These are phyloP conservation scores for Cyprinus carpio DNA, from an alignment of 2,113 vertebrate species.

Conservation along the genomic window DNA sequence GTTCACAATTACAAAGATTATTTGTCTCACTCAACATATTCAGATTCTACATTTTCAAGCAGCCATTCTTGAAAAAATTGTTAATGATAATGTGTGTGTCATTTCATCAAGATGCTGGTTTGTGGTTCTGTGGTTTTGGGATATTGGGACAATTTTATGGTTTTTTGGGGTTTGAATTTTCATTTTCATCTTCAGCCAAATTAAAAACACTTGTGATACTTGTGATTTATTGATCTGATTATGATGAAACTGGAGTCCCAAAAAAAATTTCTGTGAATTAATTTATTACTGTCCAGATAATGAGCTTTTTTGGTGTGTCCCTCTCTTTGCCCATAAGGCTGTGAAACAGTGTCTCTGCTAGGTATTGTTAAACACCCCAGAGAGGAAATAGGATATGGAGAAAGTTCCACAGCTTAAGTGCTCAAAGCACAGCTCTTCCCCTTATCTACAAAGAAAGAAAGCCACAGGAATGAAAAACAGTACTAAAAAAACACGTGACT, in stretches of 20 bases:
- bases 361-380: slow-evolving; percentile 54
- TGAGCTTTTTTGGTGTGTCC: slow-evolving; percentile 19
- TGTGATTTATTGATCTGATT: not conserved
- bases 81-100: slow-evolving; percentile 5
- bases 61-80: slow-evolving; percentile 17
- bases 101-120: not conserved
- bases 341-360: slow-evolving; percentile 31
- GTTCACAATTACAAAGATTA: slow-evolving; percentile 12
- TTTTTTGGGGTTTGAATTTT: too few species aligned
- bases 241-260: not conserved
- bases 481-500: slow-evolving; percentile 54
- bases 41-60: slow-evolving; percentile 29
- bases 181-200: not conserved
- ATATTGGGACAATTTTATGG: not conserved
- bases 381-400: slow-evolving; percentile 65
- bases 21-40: slow-evolving; percentile 27
- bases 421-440: slow-evolving; percentile 50
- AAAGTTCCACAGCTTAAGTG: slow-evolving; percentile 59
- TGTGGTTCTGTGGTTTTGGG: not conserved
- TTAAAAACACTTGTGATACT: slow-evolving; percentile 1
- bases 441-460: slow-evolving; percentile 50
- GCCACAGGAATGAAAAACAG: slow-evolving; percentile 57
- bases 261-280: not conserved
- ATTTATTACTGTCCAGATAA: not conserved
- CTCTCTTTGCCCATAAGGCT: slow-evolving; percentile 26